A percentile compares a stretch with the other conserved stretches of the same genome.
These are phyloP conservation scores for Montipora cactus DNA, from an alignment of 64 coral and sea anemone genomes.

Conservation along the genomic window DNA sequence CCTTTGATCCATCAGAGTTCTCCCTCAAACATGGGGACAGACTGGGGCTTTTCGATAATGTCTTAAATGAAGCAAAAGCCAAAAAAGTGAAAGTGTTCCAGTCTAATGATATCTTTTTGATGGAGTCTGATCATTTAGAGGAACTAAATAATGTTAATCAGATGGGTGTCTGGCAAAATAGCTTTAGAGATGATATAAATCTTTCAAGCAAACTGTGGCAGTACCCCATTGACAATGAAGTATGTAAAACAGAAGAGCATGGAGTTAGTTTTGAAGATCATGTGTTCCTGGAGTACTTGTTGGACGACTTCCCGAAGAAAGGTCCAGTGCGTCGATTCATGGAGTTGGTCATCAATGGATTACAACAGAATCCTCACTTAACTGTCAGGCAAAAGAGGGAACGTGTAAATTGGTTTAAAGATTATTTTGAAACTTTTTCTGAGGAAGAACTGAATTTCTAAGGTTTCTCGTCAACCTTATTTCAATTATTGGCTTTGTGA, in stretches of 20 bases:
- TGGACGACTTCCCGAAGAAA: slow-evolving; percentile 88
- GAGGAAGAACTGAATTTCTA: slow-evolving; percentile 93
- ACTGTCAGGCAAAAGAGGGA: slow-evolving; percentile 83
- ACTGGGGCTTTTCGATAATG: slow-evolving; percentile 64
- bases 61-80: slow-evolving; percentile 14
- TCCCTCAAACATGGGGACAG: slow-evolving; percentile 68
- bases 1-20: slow-evolving; percentile 24
- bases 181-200: slow-evolving; percentile 80
- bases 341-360: slow-evolving; percentile 92
- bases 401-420: slow-evolving; percentile 88
- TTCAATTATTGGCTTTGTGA: not conserved
- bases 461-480: not conserved
- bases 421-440: slow-evolving; percentile 83
- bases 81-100: not conserved
- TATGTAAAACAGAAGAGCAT: slow-evolving; percentile 86
- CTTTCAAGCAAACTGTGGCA: slow-evolving; percentile 82
- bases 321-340: slow-evolving; percentile 95
- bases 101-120: not conserved
- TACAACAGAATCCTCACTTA: slow-evolving; percentile 92
- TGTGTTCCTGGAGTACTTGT: slow-evolving; percentile 85
- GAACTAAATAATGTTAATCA: slow-evolving; percentile 53
- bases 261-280: slow-evolving; percentile 96
- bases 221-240: slow-evolving; percentile 97
- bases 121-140: slow-evolving; percentile 25
- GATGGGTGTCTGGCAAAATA: slow-evolving; percentile 71